Base-by-base conservation (phyloP, 2,888 invertebrate species). In the Biston stratarius region DNA sequence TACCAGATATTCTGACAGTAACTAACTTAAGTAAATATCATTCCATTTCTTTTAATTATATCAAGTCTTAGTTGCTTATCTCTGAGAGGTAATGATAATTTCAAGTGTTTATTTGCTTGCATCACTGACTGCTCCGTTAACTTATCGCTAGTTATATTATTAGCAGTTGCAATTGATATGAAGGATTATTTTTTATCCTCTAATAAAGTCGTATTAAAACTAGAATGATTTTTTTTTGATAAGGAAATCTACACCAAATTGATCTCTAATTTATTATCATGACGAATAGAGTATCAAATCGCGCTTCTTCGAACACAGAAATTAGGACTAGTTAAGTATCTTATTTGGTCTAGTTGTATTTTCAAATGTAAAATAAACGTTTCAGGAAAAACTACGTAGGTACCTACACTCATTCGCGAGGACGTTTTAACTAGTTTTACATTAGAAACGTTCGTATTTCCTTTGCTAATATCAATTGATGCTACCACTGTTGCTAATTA, bases 391-490 rank as follows among this genome's bases (percentile, higher is more conserved):
- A 8, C 42, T 24, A 55, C 15, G 6, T 14, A 24, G n/a, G n/a
- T n/a, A n/a, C n/a, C n/a, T n/a, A 42, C 36, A 55, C 42, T 55
- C 0, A 14, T 14, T 48, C 42, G n/a, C 61, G 55, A 61, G 56
- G 56, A 66, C 51, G 61, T 38, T 51, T 51, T 40, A 66, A 57
- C 45, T 38, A 58, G 58, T 45, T 38, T 51, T 58, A 61, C 52
- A 58, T 44, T 45, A 51, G 42, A 67, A 67, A 51, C 60, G 38
- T 15, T 38, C 49, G 42, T 33, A 59, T 15, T 67, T 59, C 67
- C 67, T 56, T 49, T 45, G 63, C 59, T 69, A 68, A 70, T 67
- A 53, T 45, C 61, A 70, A 64, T 38, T 69, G 62, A 70, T 70
- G 59, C 38, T 64, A 53, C 56, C 52, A 36, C 48, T 56, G 47